Evolutionary conservation across 2,888 invertebrate species (phyloP).

Genomic region (Entomobrya multifasciata): DNA sequence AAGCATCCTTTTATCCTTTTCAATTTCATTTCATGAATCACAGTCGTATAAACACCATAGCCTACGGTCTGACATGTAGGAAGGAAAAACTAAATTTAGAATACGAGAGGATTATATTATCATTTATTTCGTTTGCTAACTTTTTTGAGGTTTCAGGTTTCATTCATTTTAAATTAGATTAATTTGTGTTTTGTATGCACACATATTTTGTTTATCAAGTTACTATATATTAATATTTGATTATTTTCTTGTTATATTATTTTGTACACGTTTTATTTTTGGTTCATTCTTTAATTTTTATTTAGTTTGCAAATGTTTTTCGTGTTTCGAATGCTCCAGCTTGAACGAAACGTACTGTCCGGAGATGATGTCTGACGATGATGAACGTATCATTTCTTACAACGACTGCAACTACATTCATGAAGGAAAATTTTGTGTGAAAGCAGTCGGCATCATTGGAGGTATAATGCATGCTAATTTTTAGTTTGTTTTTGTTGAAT

Average conservation of each 20-base stretch:
- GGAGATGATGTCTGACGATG: slow-evolving; percentile 76
- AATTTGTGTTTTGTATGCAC: too few relatives aligned
- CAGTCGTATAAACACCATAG: not conserved
- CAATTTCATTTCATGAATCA: slow-evolving; percentile 1
- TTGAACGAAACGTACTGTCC: slow-evolving; percentile 78
- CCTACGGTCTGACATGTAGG: too few relatives aligned
- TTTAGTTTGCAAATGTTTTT: slow-evolving; percentile 57
- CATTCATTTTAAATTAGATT: not conserved
- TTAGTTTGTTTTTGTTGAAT: not conserved
- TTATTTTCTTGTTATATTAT: not conserved
- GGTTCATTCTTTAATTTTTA: too few relatives aligned
- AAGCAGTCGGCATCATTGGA: slow-evolving; percentile 85
- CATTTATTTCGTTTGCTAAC: too few relatives aligned
- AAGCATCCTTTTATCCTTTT: not conserved
- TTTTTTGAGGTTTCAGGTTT: too few relatives aligned
- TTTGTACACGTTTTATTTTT: slow-evolving; percentile 23
- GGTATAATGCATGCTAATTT: slow-evolving; percentile 83
- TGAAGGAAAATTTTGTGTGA: slow-evolving; percentile 81
- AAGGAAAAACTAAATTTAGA: too few relatives aligned
- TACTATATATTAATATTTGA: not conserved
- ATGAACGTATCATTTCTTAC: slow-evolving; percentile 75
- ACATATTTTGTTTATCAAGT: too few relatives aligned
- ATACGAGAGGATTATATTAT: too few relatives aligned
- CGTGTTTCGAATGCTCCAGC: slow-evolving; percentile 78
- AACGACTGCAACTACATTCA: slow-evolving; percentile 73